phyloP scores from a whole-genome alignment of 2,888 invertebrate species.

The Caradrina clavipalpis region DNA sequence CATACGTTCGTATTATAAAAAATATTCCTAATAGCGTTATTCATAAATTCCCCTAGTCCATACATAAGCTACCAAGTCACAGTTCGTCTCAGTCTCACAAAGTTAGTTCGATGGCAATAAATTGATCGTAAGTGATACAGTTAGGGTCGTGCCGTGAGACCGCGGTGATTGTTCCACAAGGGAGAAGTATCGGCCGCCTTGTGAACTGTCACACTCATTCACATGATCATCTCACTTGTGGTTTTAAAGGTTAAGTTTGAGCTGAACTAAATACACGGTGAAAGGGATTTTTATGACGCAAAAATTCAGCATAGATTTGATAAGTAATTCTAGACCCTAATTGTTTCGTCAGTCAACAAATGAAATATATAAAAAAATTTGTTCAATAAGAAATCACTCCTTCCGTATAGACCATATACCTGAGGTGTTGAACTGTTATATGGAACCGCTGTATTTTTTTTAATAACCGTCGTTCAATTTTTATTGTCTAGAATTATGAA shows the following conservation, averaged over 20 bases:
- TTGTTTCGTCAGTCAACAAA: too few relatives aligned
- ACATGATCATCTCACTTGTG: slow-evolving; percentile 18
- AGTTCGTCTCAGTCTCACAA: slow-evolving; percentile 15
- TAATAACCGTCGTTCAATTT: too few relatives aligned
- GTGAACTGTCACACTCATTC: slow-evolving; percentile 52
- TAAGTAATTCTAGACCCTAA: too few relatives aligned
- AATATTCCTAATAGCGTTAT: not conserved
- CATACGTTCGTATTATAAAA: too few relatives aligned
- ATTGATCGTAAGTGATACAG: slow-evolving; percentile 67
- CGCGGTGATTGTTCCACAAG: slow-evolving; percentile 61
- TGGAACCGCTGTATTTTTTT: too few relatives aligned
- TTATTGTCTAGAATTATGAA: too few relatives aligned
- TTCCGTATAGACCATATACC: too few relatives aligned
- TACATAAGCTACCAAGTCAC: slow-evolving; percentile 1
- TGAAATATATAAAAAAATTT: too few relatives aligned
- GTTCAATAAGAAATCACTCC: too few relatives aligned
- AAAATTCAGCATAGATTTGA: too few relatives aligned
- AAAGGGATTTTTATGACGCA: too few relatives aligned
- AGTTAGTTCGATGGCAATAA: slow-evolving; percentile 51
- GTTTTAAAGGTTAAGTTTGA: slow-evolving; percentile 29
- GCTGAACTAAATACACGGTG: not conserved
- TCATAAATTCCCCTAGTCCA: not conserved
- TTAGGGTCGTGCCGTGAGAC: slow-evolving; percentile 66
- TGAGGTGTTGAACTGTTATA: too few relatives aligned
- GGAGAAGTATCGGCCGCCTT: slow-evolving; percentile 63